Base-by-base conservation (phyloP, 2,113 vertebrate genomes). In the Lycaon pictus region DNA sequence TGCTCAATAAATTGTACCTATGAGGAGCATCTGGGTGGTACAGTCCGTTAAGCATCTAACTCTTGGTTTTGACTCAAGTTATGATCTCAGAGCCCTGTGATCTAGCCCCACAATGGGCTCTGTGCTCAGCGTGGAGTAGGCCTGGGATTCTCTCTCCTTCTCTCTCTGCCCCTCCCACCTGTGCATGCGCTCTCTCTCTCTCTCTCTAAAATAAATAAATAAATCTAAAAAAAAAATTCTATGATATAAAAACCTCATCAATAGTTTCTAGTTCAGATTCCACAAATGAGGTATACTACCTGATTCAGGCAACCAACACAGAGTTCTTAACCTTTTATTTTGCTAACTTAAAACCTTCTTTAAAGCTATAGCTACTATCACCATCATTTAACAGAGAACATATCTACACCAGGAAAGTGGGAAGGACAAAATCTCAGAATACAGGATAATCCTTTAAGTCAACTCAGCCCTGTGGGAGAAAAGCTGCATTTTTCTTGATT, bases 381-480 rank as follows among this genome's bases (percentile, higher is more conserved):
- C 27, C 37, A 76, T 43, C 37, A n/a, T 43, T 83, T 86, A 92
- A 87, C 29, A 85, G 69, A 90, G 51, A 89, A 84, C 7, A 69
- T 29, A 79, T 5, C n/a, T 58, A 65, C 1, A 69, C 7, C 37
- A 56, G 93, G 69, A 53, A 76, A 17, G 8, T 23, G 55, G 48
- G n/a, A 56, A 79, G 67, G 15, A 53, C 29, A 63, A 32, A 51
- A 80, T 72, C 37, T 90, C 74, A 76, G 69, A 82, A 90, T 62
- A 95, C 65, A 84, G 25, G n/a, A 92, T 8, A 93, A 82, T 27
- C 65, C 12, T 96, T 77, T 77, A 77, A 67, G 37, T 82, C 67
- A 94, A 29, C 15, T 77, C 60, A 88, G 67, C 56, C 43, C 92
- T 69, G 63, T 22, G 37, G 77, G 53, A 83, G 43, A 56, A 92